Evolutionary conservation across 2,797 vertebrate species (phyloP).

Genomic region (Tokudaia tokunoshimensis): DNA sequence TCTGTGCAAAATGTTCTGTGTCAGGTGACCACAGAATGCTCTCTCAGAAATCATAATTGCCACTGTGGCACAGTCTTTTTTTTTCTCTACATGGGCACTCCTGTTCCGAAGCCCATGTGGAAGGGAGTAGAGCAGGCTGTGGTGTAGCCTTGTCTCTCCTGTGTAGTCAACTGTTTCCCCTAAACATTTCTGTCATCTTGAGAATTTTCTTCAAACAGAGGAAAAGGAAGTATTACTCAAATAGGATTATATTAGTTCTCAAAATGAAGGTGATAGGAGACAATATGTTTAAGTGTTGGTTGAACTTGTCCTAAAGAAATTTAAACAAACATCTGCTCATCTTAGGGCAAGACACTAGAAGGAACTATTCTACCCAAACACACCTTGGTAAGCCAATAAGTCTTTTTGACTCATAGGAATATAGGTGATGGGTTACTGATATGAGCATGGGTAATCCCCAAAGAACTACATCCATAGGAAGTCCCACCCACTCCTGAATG

Average conservation of each 20-base stretch:
- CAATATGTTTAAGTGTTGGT: background rate
- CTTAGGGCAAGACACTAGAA: background rate
- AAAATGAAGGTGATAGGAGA: background rate
- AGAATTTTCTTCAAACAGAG: background rate
- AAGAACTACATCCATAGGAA: background rate
- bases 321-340: background rate
- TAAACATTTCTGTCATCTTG: background rate
- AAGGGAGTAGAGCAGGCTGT: background rate
- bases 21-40: background rate
- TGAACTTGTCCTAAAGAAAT: background rate
- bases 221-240: background rate
- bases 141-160: background rate
- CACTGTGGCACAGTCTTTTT: background rate
- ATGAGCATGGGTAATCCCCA: background rate
- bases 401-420: background rate
- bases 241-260: background rate
- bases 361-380: background rate
- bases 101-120: accelerated
- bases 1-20: background rate
- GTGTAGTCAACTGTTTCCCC: background rate
- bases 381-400: background rate
- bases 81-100: background rate
- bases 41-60: background rate
- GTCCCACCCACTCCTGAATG: background rate
- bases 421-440: background rate